Evolutionary conservation across 2,797 vertebrate species (phyloP).

Genomic region (Leptatherina wallacei): DNA sequence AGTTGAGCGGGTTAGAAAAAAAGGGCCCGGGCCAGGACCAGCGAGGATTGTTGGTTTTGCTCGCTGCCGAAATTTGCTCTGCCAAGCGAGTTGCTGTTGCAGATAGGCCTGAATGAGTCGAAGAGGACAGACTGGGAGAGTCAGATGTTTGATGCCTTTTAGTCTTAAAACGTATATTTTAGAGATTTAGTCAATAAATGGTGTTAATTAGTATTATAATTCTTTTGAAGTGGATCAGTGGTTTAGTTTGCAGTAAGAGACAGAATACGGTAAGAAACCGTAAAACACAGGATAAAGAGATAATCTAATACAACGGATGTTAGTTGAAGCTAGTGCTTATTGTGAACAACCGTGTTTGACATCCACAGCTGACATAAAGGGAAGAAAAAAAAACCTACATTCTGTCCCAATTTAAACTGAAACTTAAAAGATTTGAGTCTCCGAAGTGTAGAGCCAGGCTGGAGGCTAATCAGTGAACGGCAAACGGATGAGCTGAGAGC

Average conservation of each 20-base stretch:
- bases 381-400: background rate
- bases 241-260: no score
- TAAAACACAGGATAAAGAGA: background rate
- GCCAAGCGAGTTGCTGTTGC: constrained; percentile 74
- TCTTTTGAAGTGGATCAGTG: no score
- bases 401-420: background rate
- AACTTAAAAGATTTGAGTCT: background rate
- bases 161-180: constrained; percentile 10
- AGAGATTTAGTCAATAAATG: background rate
- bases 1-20: constrained; percentile 87
- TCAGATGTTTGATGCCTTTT: constrained; percentile 29
- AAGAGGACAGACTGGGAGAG: constrained; percentile 28
- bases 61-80: constrained; percentile 84
- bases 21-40: constrained; percentile 81
- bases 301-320: background rate
- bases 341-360: background rate
- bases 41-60: constrained; percentile 82
- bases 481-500: constrained; percentile 55
- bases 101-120: constrained; percentile 62
- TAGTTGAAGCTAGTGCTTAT: background rate
- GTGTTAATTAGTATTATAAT: background rate
- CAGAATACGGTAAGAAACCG: no score
- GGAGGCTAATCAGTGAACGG: constrained; percentile 62
- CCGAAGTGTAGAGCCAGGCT: constrained; percentile 1
- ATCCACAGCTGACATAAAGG: background rate